phyloP scores from a whole-genome alignment of 2,888 invertebrate species.

The Meandrusa payeni region DNA sequence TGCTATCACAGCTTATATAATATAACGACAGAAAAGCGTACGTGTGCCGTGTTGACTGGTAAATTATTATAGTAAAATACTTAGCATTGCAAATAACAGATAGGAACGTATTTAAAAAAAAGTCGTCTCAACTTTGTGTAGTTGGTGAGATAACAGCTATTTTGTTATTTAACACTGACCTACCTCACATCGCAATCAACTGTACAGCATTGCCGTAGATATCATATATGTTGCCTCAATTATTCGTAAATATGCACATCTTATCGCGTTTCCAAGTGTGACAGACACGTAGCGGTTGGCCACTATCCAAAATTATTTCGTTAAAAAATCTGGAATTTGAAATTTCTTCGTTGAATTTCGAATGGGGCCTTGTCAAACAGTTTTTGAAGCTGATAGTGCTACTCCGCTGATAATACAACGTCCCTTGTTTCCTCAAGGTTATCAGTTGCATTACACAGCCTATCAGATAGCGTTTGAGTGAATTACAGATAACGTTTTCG shows the following conservation, averaged over 20 bases:
- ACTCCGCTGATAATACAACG: slow-evolving; percentile 22
- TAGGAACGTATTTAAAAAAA: too few relatives aligned
- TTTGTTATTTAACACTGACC: slow-evolving; percentile 32
- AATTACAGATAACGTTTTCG: slow-evolving; percentile 23
- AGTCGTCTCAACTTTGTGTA: background rate
- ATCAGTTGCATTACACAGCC: slow-evolving; percentile 38
- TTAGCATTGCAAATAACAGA: too few relatives aligned
- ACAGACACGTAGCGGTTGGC: too few relatives aligned
- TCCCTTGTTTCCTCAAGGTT: slow-evolving; percentile 35
- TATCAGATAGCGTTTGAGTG: slow-evolving; percentile 34
- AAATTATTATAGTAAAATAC: too few relatives aligned
- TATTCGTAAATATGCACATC: slow-evolving; percentile 9
- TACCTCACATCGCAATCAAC: slow-evolving; percentile 37
- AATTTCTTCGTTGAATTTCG: background rate
- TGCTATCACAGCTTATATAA: too few relatives aligned
- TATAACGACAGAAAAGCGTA: too few relatives aligned
- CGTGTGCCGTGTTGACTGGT: too few relatives aligned
- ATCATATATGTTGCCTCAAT: slow-evolving; percentile 12
- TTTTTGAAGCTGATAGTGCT: slow-evolving; percentile 22
- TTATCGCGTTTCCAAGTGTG: slow-evolving; percentile 1
- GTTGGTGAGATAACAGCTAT: slow-evolving; percentile 28
- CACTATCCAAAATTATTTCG: too few relatives aligned
- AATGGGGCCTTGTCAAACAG: background rate
- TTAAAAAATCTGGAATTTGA: background rate
- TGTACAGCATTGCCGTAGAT: slow-evolving; percentile 24